Evolutionary conservation across 2,888 invertebrate genomes (phyloP), one percentile per base, ranked within the genome.

Genomic region (Drosophila niveifrons): DNA sequence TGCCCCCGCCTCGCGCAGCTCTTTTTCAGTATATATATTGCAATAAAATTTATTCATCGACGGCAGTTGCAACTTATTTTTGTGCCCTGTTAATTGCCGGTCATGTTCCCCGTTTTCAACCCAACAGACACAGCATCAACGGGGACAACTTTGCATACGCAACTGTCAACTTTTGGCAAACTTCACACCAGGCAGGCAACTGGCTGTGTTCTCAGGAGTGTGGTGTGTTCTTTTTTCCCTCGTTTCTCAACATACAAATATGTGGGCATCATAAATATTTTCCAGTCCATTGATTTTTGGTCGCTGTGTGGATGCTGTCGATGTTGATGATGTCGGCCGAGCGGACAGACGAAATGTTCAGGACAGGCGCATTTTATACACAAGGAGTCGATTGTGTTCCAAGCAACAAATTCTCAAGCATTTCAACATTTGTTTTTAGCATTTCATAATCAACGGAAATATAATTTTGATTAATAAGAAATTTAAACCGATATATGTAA

Each of bases 221-320:
- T 51, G 66, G 23, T 17, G 23, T 36, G 6, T 39, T n/a, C 11
- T 9, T 53, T 8, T 7, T 15, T 29, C 23, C 29, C n/a, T 34
- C 17, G 7, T 39, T 48, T 41, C 39, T 51, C 29, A 15, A 15
- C 44, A 15, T n/a, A 23, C 58, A 46, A 50, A 64, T 72, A 66
- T 80, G 81, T 78, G 84, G 80, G 72, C 84, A 87, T 84, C 84
- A 86, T 86, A 85, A 85, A 85, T 85, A 85, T 85, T 85, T 86
- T 85, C 84, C 84, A 76, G 84, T 71, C 84, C 87, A 85, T 85
- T 85, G 84, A 85, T 85, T 87, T 87, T 84, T 70, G 82, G 82
- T 82, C 87, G 84, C 73, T 8, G 39, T 86, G 73, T 80, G 80
- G 67, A 62, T 76, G 62, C 68, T 75, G 69, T 72, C 79, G 75